Evolutionary conservation across 2,113 vertebrate genomes (phyloP), one percentile per base, ranked within the genome.

Genomic region (Oncorhynchus clarkii): DNA sequence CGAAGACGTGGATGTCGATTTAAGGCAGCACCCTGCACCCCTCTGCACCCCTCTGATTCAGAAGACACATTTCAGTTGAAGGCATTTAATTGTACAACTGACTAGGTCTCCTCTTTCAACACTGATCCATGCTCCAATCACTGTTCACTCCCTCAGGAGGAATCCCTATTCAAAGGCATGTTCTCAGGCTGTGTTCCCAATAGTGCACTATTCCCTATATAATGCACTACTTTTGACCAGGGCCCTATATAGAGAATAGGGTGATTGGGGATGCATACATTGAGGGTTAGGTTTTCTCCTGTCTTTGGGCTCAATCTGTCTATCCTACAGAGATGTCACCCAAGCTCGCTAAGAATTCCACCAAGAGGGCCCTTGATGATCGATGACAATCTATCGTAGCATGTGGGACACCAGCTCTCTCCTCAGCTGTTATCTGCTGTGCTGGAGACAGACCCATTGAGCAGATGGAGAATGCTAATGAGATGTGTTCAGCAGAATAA

Each of bases 381-480:
- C 82, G 88, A 83, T 51, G 13, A 68, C 26, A 81, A 88, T 89
- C 90, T 75, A 12, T 76, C 82, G 74, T 85, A 80, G 82, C 65
- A 72, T 20, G 67, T 81, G 79, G 59, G 3, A 22, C 9, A 62
- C 87, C 90, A 87, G 82, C 84, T 90, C 78, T 59, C 72, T 51
- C 68, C 54, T 73, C 72, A 49, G 51, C 70, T 73, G 66, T 1
- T 59, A 39, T 26, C 31, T 27, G n/a, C 9, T 14, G 60, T 57
- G 49, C 70, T 45, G n/a, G 72, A 73, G 69, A 59, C 60, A 75
- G 74, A 80, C 80, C 57, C 59, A 75, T 65, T 78, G 71, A 84
- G 86, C 91, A 92, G 92, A 89, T 91, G 91, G 87, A 83, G 86
- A 84, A 88, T 89, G 84, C 86, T 90, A 93, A 93, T 91, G 77